Base-by-base conservation (phyloP, 1,140 invertebrate genomes). In the Drosophila bocki region DNA sequence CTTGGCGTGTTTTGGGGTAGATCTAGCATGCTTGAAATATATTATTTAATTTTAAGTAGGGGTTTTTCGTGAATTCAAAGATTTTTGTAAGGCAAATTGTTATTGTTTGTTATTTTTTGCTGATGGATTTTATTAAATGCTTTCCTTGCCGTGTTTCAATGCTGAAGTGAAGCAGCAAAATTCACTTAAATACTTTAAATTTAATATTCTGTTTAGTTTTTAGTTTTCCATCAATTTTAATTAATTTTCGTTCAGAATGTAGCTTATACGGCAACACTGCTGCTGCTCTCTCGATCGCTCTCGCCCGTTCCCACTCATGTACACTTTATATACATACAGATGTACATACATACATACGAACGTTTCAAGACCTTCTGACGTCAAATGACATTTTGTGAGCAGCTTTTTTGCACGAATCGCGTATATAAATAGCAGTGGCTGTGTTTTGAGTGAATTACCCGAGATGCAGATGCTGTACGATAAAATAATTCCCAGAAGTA, bases 381-480 rank as follows among this genome's bases (percentile, higher is more conserved):
- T 68, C 47, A 67, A 53, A 44, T 68, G 67, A 68, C 65, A 64
- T 68, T 70, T 45, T 3, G 62, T 50, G 47, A 64, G 65, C 65
- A 65, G 32, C 26, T 67, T 61, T 68, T 45, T 68, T 68, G 61
- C 65, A 33, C 61, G 39, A 64, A 17, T 22, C 45, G 15, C 2
- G 44, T 51, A 19, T 70, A 70, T 67, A 53, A 53, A 67, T 67
- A 70, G 37, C 56, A 61, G 42, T 15, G n/a, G n/a, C n/a, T n/a
- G 67, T 44, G 60, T 54, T 69, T 53, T 37, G 62, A 53, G 67
- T 69, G 62, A 70, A 68, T 70, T 68, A 70, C 67, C 67, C 47
- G 29, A 70, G 47, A 70, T 54, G 29, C 50, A 51, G 29, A 51
- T 61, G 47, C 60, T 37, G 47, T 53, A n/a, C 22, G 45, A 13